phyloP scores from a whole-genome alignment of 2,888 invertebrate genomes.

The Epinotia demarniana region DNA sequence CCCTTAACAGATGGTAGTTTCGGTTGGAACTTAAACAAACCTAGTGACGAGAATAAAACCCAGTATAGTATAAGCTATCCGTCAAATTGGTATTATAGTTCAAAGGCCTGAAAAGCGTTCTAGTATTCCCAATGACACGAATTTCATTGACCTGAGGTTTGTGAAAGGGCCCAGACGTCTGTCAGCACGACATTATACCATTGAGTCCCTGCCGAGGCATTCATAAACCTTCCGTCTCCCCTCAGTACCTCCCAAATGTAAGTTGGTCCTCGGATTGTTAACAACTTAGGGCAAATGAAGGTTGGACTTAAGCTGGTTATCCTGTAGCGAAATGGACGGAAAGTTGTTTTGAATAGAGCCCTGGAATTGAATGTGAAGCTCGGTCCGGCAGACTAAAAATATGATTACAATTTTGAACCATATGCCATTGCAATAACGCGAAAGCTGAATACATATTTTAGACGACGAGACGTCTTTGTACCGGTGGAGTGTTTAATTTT shows the following conservation, averaged over 20 bases:
- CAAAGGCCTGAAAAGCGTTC: constrained; percentile 7
- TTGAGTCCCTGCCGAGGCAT: not conserved
- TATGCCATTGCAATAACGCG: constrained; percentile 1
- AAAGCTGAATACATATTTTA: not conserved
- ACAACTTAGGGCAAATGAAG: not conserved
- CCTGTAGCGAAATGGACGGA: not conserved
- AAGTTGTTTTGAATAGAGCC: too few relatives aligned
- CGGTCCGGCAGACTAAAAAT: not conserved
- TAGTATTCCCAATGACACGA: constrained; percentile 28
- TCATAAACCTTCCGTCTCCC: not conserved
- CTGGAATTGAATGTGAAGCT: constrained; percentile 17
- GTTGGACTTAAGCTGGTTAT: not conserved
- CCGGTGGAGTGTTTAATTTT: constrained; percentile 52
- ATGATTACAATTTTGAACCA: not conserved
- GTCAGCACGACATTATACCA: constrained; percentile 1
- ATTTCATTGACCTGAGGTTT: constrained; percentile 25
- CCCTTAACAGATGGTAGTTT: too few relatives aligned
- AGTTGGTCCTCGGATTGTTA: not conserved
- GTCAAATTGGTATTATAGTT: constrained; percentile 17
- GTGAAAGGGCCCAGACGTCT: constrained; percentile 26
- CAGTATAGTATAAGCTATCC: not conserved
- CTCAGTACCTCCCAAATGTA: not conserved
- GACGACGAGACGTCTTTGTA: not conserved
- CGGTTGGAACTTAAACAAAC: not conserved
- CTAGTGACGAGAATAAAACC: not conserved